phyloP scores from a whole-genome alignment of 37 sponge, comb jelly and placozoan species.

The Halichondria panicea region DNA sequence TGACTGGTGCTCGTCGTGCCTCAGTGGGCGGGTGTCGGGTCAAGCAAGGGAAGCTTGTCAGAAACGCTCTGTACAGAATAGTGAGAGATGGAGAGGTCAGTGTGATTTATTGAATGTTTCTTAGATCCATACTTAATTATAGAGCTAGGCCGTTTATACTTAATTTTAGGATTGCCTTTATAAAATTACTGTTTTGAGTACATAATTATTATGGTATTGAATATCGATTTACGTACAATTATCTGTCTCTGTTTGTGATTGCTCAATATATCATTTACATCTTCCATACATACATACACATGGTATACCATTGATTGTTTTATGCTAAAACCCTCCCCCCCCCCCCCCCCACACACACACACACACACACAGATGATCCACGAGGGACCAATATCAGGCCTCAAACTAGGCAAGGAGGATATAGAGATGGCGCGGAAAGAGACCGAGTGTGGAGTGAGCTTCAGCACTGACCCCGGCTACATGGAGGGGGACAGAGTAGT shows the following conservation, averaged over 20 bases:
- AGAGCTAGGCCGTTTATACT: too few species aligned
- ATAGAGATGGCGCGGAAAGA: conserved; percentile 59
- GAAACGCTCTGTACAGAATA: conserved; percentile 41
- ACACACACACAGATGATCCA: conserved; percentile 32
- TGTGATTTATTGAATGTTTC: background rate
- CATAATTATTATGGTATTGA: too few species aligned
- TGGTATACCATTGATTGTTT: too few species aligned
- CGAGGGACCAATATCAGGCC: conserved; percentile 33
- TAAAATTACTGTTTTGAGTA: too few species aligned
- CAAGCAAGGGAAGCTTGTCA: conserved; percentile 49
- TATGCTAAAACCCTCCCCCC: too few species aligned
- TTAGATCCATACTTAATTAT: too few species aligned
- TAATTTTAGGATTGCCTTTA: too few species aligned
- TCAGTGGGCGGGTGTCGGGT: conserved; percentile 77
- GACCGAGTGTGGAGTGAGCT: conserved; percentile 79
- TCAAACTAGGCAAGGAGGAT: conserved; percentile 64
- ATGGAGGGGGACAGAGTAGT: conserved; percentile 54
- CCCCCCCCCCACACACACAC: background rate
- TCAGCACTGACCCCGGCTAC: conserved; percentile 27
- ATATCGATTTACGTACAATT: too few species aligned
- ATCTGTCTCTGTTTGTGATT: too few species aligned
- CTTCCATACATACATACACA: too few species aligned
- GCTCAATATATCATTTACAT: too few species aligned
- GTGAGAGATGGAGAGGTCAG: conserved; percentile 49
- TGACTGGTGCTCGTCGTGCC: conserved; percentile 44